phyloP scores from a whole-genome alignment of 1,140 invertebrate species.

The Mylabris phalerata region DNA sequence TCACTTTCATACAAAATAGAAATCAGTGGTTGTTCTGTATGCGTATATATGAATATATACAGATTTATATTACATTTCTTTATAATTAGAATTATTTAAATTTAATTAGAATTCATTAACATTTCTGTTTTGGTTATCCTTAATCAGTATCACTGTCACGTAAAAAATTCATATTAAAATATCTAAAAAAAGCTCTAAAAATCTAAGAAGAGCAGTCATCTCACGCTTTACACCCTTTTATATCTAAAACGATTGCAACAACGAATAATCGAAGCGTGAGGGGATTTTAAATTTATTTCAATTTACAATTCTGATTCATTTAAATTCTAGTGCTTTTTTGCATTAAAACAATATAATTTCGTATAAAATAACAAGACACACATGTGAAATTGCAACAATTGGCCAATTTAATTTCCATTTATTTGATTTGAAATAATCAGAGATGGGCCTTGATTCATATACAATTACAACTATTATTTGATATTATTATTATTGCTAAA shows the following conservation, averaged over 20 bases:
- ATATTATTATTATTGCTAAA: conserved; percentile 16
- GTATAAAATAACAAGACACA: conserved; percentile 28
- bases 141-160: conserved; percentile 24
- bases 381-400: conserved; percentile 24
- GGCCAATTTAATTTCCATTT: neutral
- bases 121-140: neutral
- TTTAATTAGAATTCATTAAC: neutral
- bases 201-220: neutral
- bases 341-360: conserved; percentile 6
- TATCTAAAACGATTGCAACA: neutral
- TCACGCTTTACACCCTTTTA: neutral
- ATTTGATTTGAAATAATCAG: neutral
- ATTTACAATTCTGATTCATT: neutral
- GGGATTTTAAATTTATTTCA: neutral
- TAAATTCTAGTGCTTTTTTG: neutral
- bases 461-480: neutral
- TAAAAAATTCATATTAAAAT: conserved; percentile 30
- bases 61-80: conserved; percentile 6
- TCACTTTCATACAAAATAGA: neutral
- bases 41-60: neutral
- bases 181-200: conserved; percentile 25
- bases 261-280: conserved; percentile 3
- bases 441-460: conserved; percentile 7
- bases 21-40: neutral
- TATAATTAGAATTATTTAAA: conserved; percentile 1